Conservation (phyloP, 2,888 invertebrate genomes). For the Adela reaumurella region DNA sequence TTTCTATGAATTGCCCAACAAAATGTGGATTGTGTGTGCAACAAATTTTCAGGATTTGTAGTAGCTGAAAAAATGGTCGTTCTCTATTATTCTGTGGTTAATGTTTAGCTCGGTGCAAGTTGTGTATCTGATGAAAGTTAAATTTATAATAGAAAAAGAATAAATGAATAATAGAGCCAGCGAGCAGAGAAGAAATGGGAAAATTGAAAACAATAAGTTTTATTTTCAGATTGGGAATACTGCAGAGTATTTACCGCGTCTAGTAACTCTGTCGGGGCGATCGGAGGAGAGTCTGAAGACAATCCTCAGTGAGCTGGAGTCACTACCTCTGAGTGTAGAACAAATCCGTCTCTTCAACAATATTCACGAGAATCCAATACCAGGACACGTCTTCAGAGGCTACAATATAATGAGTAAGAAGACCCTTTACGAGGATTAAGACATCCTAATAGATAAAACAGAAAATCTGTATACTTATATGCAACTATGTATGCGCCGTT, state of each 20-base stretch:
- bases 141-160: too few species aligned
- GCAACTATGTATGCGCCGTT: too few species aligned
- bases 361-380: slow-evolving; percentile 23
- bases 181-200: not conserved
- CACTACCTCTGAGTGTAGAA: slow-evolving; percentile 30
- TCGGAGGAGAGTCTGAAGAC: slow-evolving; percentile 22
- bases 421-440: too few species aligned
- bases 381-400: slow-evolving; percentile 36
- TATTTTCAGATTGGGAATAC: not conserved
- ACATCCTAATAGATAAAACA: too few species aligned
- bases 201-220: not conserved
- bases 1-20: not conserved
- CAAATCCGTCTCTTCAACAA: slow-evolving; percentile 32
- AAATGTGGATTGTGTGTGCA: not conserved
- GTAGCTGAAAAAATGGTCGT: not conserved
- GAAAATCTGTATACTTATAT: too few species aligned
- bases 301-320: slow-evolving; percentile 25
- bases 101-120: too few species aligned
- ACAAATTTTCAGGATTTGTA: not conserved
- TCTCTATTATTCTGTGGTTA: not conserved
- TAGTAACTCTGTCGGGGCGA: slow-evolving; percentile 29
- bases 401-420: slow-evolving; percentile 28
- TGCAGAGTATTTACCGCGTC: slow-evolving; percentile 20
- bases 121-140: too few species aligned
- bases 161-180: too few species aligned